Evolutionary conservation across 2,888 invertebrate species (phyloP).

Genomic region (Trachelus iudaicus): DNA sequence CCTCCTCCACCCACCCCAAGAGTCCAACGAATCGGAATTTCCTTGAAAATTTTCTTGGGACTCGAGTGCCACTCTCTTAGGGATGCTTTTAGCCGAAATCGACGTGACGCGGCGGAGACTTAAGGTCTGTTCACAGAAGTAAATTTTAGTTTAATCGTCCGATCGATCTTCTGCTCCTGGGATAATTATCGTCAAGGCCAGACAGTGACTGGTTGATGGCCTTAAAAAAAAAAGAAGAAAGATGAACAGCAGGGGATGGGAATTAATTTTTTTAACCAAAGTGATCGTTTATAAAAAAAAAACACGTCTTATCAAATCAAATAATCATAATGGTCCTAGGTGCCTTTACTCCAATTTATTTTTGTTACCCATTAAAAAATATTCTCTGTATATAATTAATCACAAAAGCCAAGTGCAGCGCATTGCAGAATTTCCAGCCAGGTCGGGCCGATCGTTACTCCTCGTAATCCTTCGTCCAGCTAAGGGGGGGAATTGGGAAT

Average conservation of each 20-base stretch:
- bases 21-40: neutral
- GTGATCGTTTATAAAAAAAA: neutral
- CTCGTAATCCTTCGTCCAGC: neutral
- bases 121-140: neutral
- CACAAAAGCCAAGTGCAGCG: neutral
- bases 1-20: neutral
- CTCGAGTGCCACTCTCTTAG: neutral
- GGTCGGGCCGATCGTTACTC: neutral
- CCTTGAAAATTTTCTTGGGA: neutral
- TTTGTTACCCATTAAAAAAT: neutral
- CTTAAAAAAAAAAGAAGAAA: neutral
- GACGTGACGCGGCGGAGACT: neutral
- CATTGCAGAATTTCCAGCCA: neutral
- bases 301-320: neutral
- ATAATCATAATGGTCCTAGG: neutral
- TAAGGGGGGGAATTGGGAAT: neutral
- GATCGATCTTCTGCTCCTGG: neutral
- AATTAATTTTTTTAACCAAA: too few relatives aligned
- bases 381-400: neutral
- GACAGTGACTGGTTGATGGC: neutral
- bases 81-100: neutral
- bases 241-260: neutral
- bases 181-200: neutral
- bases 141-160: neutral
- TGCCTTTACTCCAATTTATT: neutral